Evolutionary conservation across 2,888 invertebrate species (phyloP).

Genomic region (Argynnis bischoffii): DNA sequence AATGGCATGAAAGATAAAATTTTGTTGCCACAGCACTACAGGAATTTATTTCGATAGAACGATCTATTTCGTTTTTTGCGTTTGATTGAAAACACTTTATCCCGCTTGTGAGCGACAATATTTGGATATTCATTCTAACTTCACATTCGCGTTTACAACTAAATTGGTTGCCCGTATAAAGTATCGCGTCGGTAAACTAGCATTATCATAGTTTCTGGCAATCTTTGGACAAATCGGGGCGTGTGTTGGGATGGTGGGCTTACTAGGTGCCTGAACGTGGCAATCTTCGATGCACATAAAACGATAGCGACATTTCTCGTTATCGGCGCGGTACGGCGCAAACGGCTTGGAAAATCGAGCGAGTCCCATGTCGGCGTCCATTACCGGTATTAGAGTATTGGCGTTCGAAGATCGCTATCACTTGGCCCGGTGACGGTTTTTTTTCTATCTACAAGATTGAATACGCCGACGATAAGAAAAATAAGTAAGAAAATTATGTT

Average conservation of each 20-base stretch:
- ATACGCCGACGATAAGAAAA: constrained; percentile 28
- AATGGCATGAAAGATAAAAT: constrained; percentile 2
- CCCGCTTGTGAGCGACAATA: constrained; percentile 20
- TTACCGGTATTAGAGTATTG: constrained; percentile 71
- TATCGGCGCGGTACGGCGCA: constrained; percentile 66
- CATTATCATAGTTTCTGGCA: constrained; percentile 3
- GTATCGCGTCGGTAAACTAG: not conserved
- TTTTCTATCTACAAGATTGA: constrained; percentile 39
- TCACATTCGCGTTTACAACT: constrained; percentile 26
- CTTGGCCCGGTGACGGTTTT: constrained; percentile 34
- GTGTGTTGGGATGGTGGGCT: constrained; percentile 36
- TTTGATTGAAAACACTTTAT: constrained; percentile 26
- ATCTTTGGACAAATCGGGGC: constrained; percentile 34
- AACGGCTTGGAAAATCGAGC: constrained; percentile 79
- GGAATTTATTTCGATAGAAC: constrained; percentile 18
- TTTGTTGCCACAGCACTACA: constrained; percentile 10
- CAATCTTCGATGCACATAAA: constrained; percentile 57
- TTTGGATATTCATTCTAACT: constrained; percentile 26
- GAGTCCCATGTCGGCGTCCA: constrained; percentile 58
- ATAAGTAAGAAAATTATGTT: constrained; percentile 22
- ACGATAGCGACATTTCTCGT: constrained; percentile 69
- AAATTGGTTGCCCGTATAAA: constrained; percentile 24
- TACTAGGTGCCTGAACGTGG: constrained; percentile 44
- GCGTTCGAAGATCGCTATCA: constrained; percentile 41
- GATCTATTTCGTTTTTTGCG: constrained; percentile 19